Conservation (phyloP, 2,113 vertebrate genomes). For the Scalopus aquaticus region DNA sequence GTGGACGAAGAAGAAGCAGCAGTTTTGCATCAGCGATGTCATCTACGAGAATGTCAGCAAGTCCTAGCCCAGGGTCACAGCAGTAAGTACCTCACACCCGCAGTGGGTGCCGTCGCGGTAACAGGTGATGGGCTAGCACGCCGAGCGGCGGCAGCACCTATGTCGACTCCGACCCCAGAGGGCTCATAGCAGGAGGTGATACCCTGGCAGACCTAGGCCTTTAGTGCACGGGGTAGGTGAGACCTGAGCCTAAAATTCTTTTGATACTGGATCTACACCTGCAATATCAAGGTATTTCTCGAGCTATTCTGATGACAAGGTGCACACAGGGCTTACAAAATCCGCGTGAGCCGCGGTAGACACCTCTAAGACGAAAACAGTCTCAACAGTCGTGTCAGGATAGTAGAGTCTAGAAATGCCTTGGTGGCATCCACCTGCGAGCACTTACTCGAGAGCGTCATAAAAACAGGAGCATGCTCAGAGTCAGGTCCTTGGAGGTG, state of each 20-base stretch:
- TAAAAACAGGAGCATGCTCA: not conserved
- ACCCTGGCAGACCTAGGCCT: too few species aligned
- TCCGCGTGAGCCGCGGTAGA: not conserved
- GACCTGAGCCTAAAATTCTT: not conserved
- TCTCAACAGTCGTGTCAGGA: not conserved
- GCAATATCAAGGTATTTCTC: not conserved
- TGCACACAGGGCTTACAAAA: not conserved
- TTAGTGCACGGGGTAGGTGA: too few species aligned
- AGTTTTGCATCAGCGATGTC: conserved; percentile 93
- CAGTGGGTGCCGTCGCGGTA: too few species aligned
- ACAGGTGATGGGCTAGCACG: too few species aligned
- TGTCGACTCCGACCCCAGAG: not conserved
- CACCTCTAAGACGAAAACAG: not conserved
- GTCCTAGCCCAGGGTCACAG: conserved; percentile 86
- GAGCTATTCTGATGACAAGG: too few species aligned
- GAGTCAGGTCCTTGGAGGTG: not conserved
- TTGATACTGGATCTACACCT: not conserved
- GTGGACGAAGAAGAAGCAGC: conserved; percentile 97
- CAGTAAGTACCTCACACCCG: conserved; percentile 71
- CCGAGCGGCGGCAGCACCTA: too few species aligned
- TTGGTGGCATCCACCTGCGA: not conserved
- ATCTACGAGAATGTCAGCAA: conserved; percentile 98
- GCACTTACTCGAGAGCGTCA: not conserved
- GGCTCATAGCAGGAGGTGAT: too few species aligned
- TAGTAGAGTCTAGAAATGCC: not conserved